Evolutionary conservation across 2,113 vertebrate genomes (phyloP), one percentile per base, ranked within the genome.

Genomic region (Istiophorus platypterus): DNA sequence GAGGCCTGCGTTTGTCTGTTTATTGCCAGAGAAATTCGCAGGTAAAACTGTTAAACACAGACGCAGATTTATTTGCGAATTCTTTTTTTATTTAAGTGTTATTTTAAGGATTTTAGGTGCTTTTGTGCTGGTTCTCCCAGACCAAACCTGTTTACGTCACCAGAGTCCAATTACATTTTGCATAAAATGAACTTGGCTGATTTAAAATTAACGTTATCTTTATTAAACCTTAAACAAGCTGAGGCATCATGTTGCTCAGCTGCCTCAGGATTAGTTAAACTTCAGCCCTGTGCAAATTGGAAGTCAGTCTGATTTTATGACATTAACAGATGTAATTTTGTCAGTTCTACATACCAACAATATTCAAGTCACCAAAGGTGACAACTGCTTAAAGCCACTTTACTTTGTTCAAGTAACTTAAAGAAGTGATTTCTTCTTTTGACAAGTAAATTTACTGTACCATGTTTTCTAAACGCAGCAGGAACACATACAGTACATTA

Each of bases 1-100:
- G 18, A 64, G 72, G 70, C 80, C 73, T 31, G 2, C 18, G 29
- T 61, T 49, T n/a, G 76, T 58, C 22, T 57, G 18, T 74, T 76
- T 85, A 34, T 59, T 76, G 57, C 1, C 17, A 49, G 20, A 69
- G 5, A 66, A 66, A 70, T 64, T 37, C 9, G 0, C 18, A n/a
- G 31, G 8, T 27, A 11, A 49, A 63, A 22, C 27, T 41, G 20
- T 54, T 39, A 45, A 39, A 80, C 29, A 15, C 18, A 57, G 20
- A 24, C 9, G 20, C 20, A 4, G 15, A 66, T 49, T 65, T 37
- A 20, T 59, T 63, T 58, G 27, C 9, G 20, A 42, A 18, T 5
- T 39, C 1, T 41, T 39, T 65, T 51, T 51, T 51, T 22, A 20
- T 20, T 51, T 7, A 67, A 54, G 15, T 64, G 17, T 52, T 17